A percentile compares a stretch with the other conserved stretches of the same genome.
phyloP scores from a whole-genome alignment of 2,888 invertebrate genomes.

The Seira ritae region DNA sequence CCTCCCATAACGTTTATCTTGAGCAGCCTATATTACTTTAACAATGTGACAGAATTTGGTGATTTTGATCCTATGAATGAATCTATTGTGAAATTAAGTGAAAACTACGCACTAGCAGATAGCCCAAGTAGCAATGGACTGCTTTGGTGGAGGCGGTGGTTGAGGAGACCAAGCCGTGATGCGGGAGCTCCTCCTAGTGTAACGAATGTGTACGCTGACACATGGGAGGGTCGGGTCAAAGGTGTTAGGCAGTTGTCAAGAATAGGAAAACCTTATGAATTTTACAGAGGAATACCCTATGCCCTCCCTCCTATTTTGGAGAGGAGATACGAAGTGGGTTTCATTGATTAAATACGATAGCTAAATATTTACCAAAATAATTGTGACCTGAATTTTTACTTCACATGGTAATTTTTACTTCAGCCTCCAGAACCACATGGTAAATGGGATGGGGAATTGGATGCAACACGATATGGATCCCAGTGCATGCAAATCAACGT shows the following conservation, averaged over 20 bases:
- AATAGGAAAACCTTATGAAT: background rate
- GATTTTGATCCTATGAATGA: too few species aligned
- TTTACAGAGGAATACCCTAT: conserved; percentile 27
- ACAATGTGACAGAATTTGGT: background rate
- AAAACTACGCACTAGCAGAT: too few species aligned
- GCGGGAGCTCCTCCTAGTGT: background rate
- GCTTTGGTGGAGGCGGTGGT: background rate
- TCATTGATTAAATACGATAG: background rate
- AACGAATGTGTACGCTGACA: background rate
- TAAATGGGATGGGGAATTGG: conserved; percentile 32
- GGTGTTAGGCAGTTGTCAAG: background rate
- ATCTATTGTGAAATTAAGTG: too few species aligned
- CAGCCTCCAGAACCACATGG: conserved; percentile 34
- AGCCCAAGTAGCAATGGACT: background rate
- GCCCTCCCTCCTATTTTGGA: background rate
- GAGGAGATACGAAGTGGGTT: background rate
- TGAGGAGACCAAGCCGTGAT: background rate
- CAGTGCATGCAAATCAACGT: conserved; percentile 30
- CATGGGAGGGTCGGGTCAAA: background rate
- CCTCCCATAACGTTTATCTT: background rate
- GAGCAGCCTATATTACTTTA: background rate
- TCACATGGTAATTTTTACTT: too few species aligned
- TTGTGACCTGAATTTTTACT: too few species aligned
- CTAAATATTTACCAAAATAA: background rate
- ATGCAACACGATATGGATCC: conserved; percentile 31